phyloP scores from a whole-genome alignment of 2,888 invertebrate species.

The Nowickia ferox region DNA sequence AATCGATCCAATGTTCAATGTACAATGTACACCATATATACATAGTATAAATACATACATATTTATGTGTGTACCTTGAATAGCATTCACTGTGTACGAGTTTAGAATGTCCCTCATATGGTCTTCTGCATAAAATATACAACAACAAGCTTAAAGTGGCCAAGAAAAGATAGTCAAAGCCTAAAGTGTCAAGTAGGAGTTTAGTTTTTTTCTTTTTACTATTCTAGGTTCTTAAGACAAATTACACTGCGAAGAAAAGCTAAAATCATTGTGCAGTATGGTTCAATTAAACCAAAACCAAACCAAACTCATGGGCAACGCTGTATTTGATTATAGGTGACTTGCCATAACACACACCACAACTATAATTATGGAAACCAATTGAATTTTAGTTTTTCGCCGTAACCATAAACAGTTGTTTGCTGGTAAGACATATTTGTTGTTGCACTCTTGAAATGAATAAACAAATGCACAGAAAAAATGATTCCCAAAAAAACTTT shows the following conservation, averaged over 20 bases:
- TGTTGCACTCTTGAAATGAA: too few relatives aligned
- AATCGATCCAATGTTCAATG: slow-evolving; percentile 51
- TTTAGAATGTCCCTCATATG: slow-evolving; percentile 61
- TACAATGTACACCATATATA: neutral
- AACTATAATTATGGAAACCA: too few relatives aligned
- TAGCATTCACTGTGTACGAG: neutral
- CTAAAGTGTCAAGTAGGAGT: slow-evolving; percentile 66
- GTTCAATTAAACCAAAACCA: too few relatives aligned
- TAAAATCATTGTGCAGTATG: neutral
- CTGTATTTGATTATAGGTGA: too few relatives aligned
- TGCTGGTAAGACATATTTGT: too few relatives aligned
- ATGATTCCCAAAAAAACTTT: too few relatives aligned
- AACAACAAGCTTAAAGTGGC: slow-evolving; percentile 40
- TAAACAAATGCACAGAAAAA: too few relatives aligned
- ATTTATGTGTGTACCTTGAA: slow-evolving; percentile 17
- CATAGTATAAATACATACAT: neutral
- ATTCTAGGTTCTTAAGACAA: slow-evolving; percentile 32
- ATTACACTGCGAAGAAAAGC: slow-evolving; percentile 40
- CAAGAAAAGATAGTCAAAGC: slow-evolving; percentile 46
- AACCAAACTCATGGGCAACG: too few relatives aligned
- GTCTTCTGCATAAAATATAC: slow-evolving; percentile 61
- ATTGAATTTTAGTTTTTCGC: too few relatives aligned
- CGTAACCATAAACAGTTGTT: too few relatives aligned
- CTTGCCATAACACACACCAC: too few relatives aligned
- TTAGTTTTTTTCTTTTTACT: slow-evolving; percentile 20